Evolutionary conservation across 2,797 vertebrate genomes (phyloP), one percentile per base, ranked within the genome.

Genomic region (Poecilia wingei): DNA sequence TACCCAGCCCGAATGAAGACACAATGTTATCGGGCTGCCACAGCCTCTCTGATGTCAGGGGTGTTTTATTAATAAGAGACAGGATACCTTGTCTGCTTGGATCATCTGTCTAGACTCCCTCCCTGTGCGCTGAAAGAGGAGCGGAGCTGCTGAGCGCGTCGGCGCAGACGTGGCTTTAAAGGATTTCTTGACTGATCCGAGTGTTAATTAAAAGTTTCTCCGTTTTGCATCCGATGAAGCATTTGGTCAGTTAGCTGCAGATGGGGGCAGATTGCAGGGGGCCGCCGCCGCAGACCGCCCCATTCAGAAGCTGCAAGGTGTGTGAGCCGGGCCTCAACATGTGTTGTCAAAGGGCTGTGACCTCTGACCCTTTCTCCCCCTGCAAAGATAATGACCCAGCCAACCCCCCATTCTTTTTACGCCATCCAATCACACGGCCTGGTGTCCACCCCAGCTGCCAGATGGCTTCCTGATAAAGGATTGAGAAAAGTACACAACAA

Each of bases 381-480:
- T 83, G 90, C 93, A 92, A 93, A 95, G 93, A 94, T 92, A 91
- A 91, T 93, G 91, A 94, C 92, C 92, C 88, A 72, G 81, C 88
- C 90, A 81, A 80, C 61, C 91, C 91, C 88, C 92, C 89, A 89
- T 87, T 87, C 87, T 92, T 93, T 94, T 94, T 87, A 92, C 90
- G 79, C 88, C 84, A 68, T 88, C 91, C 94, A 95, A 94, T 95
- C 93, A 82, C 75, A 79, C 83, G 88, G 59, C 88, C 85, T 75
- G 83, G 89, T 92, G 88, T 88, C 84, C 91, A 84, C 89, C 85
- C 83, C 89, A 87, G 84, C 84, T 89, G 86, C 92, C 95, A 96
- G 95, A 96, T 96, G 95, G 95, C 91, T 88, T 88, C 94, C 88
- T 94, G 92, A 93, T 94, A 93, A 94, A 92, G 88, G 81, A 87